A percentile compares a stretch with the other conserved stretches of the same genome.
These are phyloP conservation scores for Mesitornis unicolor DNA, from an alignment of 2,113 vertebrate genomes.

Conservation along the genomic window DNA sequence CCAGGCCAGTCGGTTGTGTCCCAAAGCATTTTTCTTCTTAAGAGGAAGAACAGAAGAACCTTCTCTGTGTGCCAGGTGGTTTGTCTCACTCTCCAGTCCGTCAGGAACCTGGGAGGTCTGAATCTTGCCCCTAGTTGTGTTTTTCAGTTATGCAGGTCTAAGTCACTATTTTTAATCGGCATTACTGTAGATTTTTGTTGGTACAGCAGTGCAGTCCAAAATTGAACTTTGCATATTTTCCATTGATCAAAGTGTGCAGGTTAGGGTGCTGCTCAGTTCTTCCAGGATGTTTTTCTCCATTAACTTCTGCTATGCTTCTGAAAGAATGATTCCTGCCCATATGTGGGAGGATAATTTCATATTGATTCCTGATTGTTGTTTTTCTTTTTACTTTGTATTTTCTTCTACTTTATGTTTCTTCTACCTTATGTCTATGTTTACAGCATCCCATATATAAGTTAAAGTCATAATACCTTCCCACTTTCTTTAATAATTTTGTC, in stretches of 20 bases:
- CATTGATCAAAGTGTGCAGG: not conserved
- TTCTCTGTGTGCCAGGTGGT: not conserved
- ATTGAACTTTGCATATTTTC: not conserved
- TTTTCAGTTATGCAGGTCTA: not conserved
- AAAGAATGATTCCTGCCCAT: not conserved
- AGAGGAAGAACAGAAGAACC: not conserved
- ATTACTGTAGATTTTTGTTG: not conserved
- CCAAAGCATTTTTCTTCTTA: not conserved
- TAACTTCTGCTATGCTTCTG: not conserved
- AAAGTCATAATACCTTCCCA: not conserved
- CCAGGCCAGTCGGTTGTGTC: not conserved
- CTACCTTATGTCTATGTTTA: not conserved
- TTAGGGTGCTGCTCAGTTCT: not conserved
- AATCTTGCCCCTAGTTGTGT: rapidly evolving
- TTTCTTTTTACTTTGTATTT: not conserved
- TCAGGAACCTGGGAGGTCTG: not conserved
- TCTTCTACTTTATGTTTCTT: not conserved
- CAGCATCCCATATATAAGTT: not conserved
- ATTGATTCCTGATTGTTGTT: not conserved
- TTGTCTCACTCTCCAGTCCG: not conserved
- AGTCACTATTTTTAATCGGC: not conserved
- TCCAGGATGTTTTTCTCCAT: not conserved
- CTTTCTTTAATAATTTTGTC: not conserved
- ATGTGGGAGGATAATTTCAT: not conserved
- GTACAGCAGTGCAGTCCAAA: not conserved